phyloP scores from a whole-genome alignment of 1,140 invertebrate genomes.

The Drosophila tsacasi region DNA sequence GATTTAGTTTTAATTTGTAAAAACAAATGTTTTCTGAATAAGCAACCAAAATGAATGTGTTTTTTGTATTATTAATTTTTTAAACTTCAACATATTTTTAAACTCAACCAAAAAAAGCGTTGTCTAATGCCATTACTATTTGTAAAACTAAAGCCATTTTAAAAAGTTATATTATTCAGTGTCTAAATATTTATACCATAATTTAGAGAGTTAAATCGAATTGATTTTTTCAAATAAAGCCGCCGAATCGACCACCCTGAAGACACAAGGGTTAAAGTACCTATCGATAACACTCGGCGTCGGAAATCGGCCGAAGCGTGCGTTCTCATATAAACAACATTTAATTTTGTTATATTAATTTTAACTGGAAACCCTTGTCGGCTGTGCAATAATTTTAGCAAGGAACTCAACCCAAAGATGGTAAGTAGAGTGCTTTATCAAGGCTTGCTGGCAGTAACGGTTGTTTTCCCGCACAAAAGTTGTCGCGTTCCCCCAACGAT shows the following conservation, averaged over 20 bases:
- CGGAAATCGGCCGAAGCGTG: slow-evolving; percentile 21
- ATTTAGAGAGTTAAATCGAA: background rate
- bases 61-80: background rate
- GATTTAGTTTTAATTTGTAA: slow-evolving; percentile 10
- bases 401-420: slow-evolving; percentile 20
- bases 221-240: background rate
- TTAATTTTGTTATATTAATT: background rate
- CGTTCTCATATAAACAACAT: slow-evolving; percentile 25
- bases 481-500: slow-evolving; percentile 18
- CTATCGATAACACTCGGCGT: slow-evolving; percentile 18
- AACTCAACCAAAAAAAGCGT: too few relatives aligned
- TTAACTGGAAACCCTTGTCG: slow-evolving; percentile 6
- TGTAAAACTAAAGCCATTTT: background rate
- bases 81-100: too few relatives aligned
- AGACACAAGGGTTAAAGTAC: slow-evolving; percentile 6
- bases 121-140: too few relatives aligned
- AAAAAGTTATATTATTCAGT: background rate
- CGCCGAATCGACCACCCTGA: background rate
- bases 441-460: background rate
- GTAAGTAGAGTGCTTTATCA: background rate
- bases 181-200: background rate
- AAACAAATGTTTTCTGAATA: background rate
- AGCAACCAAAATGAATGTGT: background rate
- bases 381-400: background rate
- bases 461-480: slow-evolving; percentile 6